Evolutionary conservation across 2,888 invertebrate genomes (phyloP), one percentile per base, ranked within the genome.

Genomic region (Dasypogon diadema): DNA sequence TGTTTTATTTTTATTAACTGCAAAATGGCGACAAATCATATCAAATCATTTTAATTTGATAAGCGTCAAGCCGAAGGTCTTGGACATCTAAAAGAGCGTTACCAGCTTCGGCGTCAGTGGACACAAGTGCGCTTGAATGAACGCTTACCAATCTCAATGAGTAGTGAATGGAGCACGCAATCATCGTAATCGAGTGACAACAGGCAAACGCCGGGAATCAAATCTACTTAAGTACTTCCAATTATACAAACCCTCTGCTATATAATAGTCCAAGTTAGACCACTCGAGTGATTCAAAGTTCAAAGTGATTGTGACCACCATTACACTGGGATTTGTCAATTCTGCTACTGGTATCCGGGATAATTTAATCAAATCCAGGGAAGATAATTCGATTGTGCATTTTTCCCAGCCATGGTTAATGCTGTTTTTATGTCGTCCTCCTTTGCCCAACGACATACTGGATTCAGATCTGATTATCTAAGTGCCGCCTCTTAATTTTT

Each of bases 151-250:
- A 65, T 65, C 46, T 65, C 65, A 65, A 65, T 65, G 48, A 48
- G 48, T 14, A 14, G 24, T 46, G 65, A 65, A 65, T 65, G 24
- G 65, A 18, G 65, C n/a, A 42, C 65, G 24, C 48, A 65, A 65
- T 65, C 65, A 65, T 22, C 8, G 65, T 46, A 65, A 65, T 65
- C 65, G 65, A 65, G 65, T 65, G 65, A 65, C 65, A 65, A 65
- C 65, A 48, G 65, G 8, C 65, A 65, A 65, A 65, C 48, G 65
- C 65, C 65, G 46, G 24, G 46, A 65, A 42, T 46, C 22, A 65
- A 42, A 65, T 46, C 48, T 18, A 24, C 48, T 65, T 65, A 65
- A 65, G 65, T 65, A 34, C 34, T 10, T 30, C 58, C 58, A 58
- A 58, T 58, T 58, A 34, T 34, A 12, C 18, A 21, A 12, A 42